phyloP scores from a whole-genome alignment of 2,888 invertebrate species.

The Andrena minutula region DNA sequence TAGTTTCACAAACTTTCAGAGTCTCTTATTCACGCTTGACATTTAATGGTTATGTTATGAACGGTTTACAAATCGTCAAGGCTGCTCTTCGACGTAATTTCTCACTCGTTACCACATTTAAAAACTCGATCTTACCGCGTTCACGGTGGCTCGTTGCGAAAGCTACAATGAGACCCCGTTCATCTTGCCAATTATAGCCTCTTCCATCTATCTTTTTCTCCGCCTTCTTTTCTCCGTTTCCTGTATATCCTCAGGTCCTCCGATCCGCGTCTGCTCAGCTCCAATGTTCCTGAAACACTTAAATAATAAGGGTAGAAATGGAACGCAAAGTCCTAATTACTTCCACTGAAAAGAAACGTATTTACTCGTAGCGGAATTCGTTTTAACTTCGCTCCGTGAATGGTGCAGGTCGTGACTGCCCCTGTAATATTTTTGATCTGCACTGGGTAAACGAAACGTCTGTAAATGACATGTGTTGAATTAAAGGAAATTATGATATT shows the following conservation, averaged over 20 bases:
- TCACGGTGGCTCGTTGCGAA: conserved; percentile 50
- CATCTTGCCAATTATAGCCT: conserved; percentile 62
- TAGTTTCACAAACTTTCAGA: neutral
- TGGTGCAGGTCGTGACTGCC: neutral
- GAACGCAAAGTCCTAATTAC: conserved; percentile 47
- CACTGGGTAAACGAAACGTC: neutral
- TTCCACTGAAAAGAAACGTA: conserved; percentile 36
- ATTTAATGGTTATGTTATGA: neutral
- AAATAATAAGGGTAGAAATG: conserved; percentile 34
- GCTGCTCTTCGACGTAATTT: conserved; percentile 20
- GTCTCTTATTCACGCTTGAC: neutral
- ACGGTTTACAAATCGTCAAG: neutral
- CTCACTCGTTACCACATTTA: conserved; percentile 33
- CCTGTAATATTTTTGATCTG: neutral
- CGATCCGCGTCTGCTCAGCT: neutral
- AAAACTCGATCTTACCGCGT: conserved; percentile 47
- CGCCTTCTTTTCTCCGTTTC: conserved; percentile 8
- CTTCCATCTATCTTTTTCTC: conserved; percentile 34
- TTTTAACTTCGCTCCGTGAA: neutral
- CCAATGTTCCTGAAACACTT: conserved; percentile 25
- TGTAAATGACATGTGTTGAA: neutral
- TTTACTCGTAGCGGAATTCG: conserved; percentile 33
- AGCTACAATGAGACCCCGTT: conserved; percentile 67
- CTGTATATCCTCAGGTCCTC: neutral
- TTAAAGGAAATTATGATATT: conserved; percentile 13